Base-by-base conservation (phyloP, 2,888 invertebrate species). In the Acleris laterana region DNA sequence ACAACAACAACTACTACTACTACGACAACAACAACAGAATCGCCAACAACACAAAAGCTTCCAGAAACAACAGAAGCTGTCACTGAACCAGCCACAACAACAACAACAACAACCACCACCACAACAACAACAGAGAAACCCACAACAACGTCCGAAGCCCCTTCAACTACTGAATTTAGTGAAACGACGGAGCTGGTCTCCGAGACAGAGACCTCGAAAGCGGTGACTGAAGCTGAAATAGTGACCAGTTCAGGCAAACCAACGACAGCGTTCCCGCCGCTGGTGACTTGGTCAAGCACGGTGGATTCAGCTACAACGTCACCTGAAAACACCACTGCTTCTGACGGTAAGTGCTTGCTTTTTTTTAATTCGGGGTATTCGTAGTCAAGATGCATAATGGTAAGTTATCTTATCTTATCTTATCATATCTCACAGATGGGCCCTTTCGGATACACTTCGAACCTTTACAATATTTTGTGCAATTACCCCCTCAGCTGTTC, bases 241-340 rank as follows among this genome's bases (percentile, higher is more conserved):
- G 74, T 81, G 9, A 59, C 72, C 38, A 73, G 74, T 44, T 57
- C 72, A 58, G 72, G 68, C 9, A 68, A 69, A 13, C 63, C 77
- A 67, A 77, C 87, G 5, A 86, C 85, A 6, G 85, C 85, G 3
- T 86, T 78, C 59, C 85, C 85, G 6, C 83, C 86, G 5, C 79
- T 94, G 1, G 93, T 94, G 3, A 94, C 94, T 4, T 94, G 94
- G 94, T 93, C 94, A 19, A 86, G 87, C 38, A 74, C 77, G 0
- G 83, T 93, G 13, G 93, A 92, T 52, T 72, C 80, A 19, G 79
- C 70, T 1, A 83, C 86, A 0, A 87, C 85, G 69, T 71, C 78
- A 0, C 83, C 89, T 1, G 83, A 81, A 49, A 79, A 77, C 7
- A 86, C 86, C 1, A 84, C 83, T 48, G 59, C 77, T 16, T 57